phyloP scores from a whole-genome alignment of 2,888 invertebrate species.

The Limnephilus rhombicus region DNA sequence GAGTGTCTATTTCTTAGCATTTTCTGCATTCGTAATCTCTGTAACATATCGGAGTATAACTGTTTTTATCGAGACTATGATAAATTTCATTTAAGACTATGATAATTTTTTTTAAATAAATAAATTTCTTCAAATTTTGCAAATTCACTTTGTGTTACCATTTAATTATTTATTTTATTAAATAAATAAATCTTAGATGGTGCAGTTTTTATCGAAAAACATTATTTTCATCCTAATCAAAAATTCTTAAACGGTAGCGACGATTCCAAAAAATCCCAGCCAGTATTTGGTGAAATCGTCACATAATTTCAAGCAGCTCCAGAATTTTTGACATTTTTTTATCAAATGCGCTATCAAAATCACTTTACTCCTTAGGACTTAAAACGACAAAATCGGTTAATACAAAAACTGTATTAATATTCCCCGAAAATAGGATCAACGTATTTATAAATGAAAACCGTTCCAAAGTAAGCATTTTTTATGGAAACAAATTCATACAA shows the following conservation, averaged over 20 bases:
- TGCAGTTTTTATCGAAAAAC: not conserved
- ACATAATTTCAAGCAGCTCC: not conserved
- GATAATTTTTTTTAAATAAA: no score
- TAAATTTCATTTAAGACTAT: no score
- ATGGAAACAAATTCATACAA: no score
- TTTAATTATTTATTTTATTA: no score
- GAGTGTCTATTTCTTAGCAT: not conserved
- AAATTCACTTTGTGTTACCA: no score
- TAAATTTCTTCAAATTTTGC: no score
- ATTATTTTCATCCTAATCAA: not conserved
- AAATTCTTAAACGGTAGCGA: constrained; percentile 2
- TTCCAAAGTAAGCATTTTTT: no score
- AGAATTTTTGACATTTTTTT: not conserved
- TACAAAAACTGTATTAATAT: not conserved
- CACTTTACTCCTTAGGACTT: not conserved
- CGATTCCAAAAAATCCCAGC: constrained; percentile 26
- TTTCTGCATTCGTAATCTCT: no score
- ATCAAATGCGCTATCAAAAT: no score
- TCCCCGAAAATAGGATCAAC: not conserved
- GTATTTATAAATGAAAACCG: not conserved
- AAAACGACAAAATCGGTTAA: not conserved
- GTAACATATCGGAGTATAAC: no score
- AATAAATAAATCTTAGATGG: not conserved
- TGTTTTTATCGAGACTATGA: no score
- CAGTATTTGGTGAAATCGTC: constrained; percentile 6